Evolutionary conservation across 1,140 invertebrate genomes (phyloP).

Genomic region (Homarus americanus): DNA sequence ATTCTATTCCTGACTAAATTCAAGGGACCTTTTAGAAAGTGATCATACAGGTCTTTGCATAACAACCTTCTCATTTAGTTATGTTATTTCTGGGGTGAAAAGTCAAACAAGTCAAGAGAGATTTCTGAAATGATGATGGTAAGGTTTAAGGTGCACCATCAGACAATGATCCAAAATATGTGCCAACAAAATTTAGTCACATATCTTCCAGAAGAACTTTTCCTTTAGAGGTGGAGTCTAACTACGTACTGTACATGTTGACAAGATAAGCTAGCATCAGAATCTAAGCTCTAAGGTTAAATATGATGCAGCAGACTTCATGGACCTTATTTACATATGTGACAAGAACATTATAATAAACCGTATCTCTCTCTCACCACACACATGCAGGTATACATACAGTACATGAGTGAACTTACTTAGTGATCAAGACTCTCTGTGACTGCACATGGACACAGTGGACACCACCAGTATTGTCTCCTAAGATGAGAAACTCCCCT

Average conservation of each 20-base stretch:
- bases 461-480: slow-evolving; percentile 44
- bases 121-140: no score
- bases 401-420: slow-evolving; percentile 15
- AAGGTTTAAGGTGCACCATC: no score
- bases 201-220: no score
- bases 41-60: no score
- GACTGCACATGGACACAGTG: slow-evolving; percentile 68
- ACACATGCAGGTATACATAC: background rate
- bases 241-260: background rate
- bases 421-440: slow-evolving; percentile 55
- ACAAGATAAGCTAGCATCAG: background rate
- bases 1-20: no score
- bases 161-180: no score
- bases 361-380: background rate
- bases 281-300: background rate
- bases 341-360: background rate
- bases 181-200: no score
- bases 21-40: no score
- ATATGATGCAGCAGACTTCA: background rate
- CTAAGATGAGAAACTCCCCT: slow-evolving; percentile 59
- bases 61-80: no score
- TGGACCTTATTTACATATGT: background rate
- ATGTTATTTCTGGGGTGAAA: no score
- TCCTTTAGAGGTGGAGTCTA: no score
- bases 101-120: no score